phyloP scores from a whole-genome alignment of 2,888 invertebrate species.

The Drosophila merina region DNA sequence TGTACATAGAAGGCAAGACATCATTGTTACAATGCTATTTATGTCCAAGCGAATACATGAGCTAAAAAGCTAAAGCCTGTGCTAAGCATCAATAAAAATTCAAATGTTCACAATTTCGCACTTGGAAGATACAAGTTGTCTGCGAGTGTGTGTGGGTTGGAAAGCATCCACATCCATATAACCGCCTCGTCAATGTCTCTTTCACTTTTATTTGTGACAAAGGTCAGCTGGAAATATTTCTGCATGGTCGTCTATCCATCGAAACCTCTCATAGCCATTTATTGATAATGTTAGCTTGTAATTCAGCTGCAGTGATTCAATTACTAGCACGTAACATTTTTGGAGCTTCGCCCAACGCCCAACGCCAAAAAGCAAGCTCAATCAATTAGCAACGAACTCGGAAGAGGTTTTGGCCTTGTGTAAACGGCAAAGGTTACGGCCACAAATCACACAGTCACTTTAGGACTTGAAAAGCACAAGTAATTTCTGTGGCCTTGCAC shows the following conservation, averaged over 20 bases:
- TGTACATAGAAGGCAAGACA: conserved; percentile 77
- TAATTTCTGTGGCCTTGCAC: conserved; percentile 26
- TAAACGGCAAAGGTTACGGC: conserved; percentile 61
- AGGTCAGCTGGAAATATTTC: conserved; percentile 45
- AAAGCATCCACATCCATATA: conserved; percentile 33
- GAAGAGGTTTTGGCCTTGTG: conserved; percentile 43
- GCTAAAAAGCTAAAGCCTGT: conserved; percentile 4
- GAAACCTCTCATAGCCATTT: conserved; percentile 33
- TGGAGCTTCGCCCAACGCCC: conserved; percentile 23
- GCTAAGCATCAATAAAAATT: conserved; percentile 67
- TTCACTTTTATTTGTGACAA: conserved; percentile 47
- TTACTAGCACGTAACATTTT: conserved; percentile 25
- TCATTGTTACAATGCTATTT: conserved; percentile 76
- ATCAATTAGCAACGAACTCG: conserved; percentile 51
- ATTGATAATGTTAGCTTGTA: conserved; percentile 31
- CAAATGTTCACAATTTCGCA: conserved; percentile 72
- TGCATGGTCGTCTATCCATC: conserved; percentile 23
- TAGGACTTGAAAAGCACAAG: not conserved
- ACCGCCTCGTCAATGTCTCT: conserved; percentile 42
- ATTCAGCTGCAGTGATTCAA: conserved; percentile 25
- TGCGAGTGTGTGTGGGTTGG: conserved; percentile 35
- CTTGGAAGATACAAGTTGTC: conserved; percentile 45
- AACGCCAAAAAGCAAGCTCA: conserved; percentile 5
- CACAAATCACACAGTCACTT: conserved; percentile 23
- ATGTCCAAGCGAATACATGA: conserved; percentile 47